Conservation (phyloP, 2,113 vertebrate genomes). For the Scomber scombrus region DNA sequence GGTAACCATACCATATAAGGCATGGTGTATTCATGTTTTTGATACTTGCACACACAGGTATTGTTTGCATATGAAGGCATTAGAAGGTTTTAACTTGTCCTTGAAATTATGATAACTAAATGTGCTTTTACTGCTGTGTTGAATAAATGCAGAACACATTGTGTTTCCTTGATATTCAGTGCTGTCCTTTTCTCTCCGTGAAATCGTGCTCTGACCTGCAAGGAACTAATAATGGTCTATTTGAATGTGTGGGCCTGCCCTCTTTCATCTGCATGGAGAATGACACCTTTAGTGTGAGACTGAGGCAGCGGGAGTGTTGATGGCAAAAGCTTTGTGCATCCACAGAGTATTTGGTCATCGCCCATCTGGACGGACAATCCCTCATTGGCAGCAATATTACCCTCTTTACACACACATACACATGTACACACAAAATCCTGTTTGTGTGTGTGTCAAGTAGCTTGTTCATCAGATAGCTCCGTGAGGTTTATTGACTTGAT, state of each 20-base stretch:
- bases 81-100: constrained; percentile 2
- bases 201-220: neutral
- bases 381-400: constrained; percentile 3
- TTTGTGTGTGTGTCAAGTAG: constrained; percentile 39
- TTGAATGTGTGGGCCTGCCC: constrained; percentile 7
- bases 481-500: constrained; percentile 63
- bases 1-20: constrained; percentile 4
- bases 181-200: constrained; percentile 5
- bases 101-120: too few relatives aligned
- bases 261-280: constrained; percentile 27
- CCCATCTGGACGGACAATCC: neutral
- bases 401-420: constrained; percentile 1
- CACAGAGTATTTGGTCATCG: constrained; percentile 11
- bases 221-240: neutral
- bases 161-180: neutral
- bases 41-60: neutral
- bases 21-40: constrained; percentile 1
- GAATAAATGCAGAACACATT: neutral
- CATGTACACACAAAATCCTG: constrained; percentile 14
- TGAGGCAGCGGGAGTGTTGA: neutral
- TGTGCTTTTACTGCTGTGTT: constrained; percentile 2
- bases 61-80: neutral
- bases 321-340: neutral
- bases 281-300: constrained; percentile 14
- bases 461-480: constrained; percentile 44